Base-by-base conservation (phyloP, 2,113 vertebrate species). In the Piaya cayana region DNA sequence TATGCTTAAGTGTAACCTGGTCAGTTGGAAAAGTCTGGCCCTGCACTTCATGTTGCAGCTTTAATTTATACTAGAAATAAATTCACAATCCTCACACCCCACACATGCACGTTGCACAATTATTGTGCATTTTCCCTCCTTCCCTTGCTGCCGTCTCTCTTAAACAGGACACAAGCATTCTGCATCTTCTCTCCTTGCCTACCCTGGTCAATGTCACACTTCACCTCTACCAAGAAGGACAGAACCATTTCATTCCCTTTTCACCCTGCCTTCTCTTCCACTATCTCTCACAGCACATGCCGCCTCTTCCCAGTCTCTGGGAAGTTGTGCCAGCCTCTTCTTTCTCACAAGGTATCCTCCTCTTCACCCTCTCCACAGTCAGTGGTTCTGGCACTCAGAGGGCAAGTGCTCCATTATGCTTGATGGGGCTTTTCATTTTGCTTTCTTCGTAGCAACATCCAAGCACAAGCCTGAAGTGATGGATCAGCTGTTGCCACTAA, bases 311-410 rank as follows among this genome's bases (percentile, higher is more conserved):
- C 63, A 45, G 36, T 62, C 47, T 39, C 60, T 79, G 65, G n/a
- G 49, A 83, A 52, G 34, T 17, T 56, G 27, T 81, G 56, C 37
- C 90, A 78, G 3, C n/a, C 20, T 85, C 43, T 52, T 16, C 18
- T 8, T 47, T 63, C 47, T 63, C 37, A 25, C 0, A 0, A 75
- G 18, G 17, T 34, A 47, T 47, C 72, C n/a, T 62, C 17, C 59
- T 36, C 16, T 14, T 20, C 32, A 27, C 0, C 15, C 63, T 36
- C 16, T 14, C 23, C 34, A 27, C 0, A 0, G 39, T 14, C 0
- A 0, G 62, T 27, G 18, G 34, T 75, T 79, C 62, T 87, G 78
- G 90, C 56, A 52, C 29, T 6, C 0, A 1, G 77, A 59, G 12
- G 27, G 9, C 6, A 17, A 84, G 32, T 63, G 43, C 52, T 78